Evolutionary conservation across 1,140 invertebrate species (phyloP).

Genomic region (Zophobas morio): DNA sequence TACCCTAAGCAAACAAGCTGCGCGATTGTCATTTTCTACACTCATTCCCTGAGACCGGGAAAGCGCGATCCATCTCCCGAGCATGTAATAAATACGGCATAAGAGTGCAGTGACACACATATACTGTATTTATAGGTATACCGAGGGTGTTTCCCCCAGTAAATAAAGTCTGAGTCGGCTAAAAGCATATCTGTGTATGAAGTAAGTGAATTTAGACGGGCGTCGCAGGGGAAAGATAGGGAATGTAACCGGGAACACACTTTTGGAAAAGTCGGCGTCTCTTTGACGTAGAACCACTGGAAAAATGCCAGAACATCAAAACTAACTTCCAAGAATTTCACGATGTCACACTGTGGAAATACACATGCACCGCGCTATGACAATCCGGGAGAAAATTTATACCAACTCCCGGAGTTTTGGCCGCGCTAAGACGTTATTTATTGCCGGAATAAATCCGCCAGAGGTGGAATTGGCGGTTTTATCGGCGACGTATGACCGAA

Average conservation of each 20-base stretch:
- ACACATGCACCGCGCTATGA: constrained; percentile 28
- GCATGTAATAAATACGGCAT: constrained; percentile 46
- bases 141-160: constrained; percentile 59
- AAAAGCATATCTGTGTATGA: constrained; percentile 65
- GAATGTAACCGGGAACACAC: constrained; percentile 52
- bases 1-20: too few relatives aligned
- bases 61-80: constrained; percentile 25
- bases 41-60: neutral
- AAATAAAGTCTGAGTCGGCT: constrained; percentile 62
- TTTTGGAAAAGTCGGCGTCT: constrained; percentile 52
- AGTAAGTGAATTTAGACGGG: constrained; percentile 64
- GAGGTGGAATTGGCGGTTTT: constrained; percentile 16
- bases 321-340: constrained; percentile 49
- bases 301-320: constrained; percentile 56
- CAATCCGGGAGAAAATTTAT: constrained; percentile 33
- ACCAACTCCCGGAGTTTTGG: constrained; percentile 6
- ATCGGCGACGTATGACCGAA: constrained; percentile 21
- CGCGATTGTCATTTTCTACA: neutral
- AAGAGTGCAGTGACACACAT: constrained; percentile 57
- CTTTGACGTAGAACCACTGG: constrained; percentile 46
- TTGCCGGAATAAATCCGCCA: constrained; percentile 22
- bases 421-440: constrained; percentile 16
- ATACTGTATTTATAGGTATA: constrained; percentile 57
- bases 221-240: constrained; percentile 36
- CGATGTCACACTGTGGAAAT: constrained; percentile 36